Evolutionary conservation across 2,888 invertebrate species (phyloP).

Genomic region (Calliphora vomitoria): DNA sequence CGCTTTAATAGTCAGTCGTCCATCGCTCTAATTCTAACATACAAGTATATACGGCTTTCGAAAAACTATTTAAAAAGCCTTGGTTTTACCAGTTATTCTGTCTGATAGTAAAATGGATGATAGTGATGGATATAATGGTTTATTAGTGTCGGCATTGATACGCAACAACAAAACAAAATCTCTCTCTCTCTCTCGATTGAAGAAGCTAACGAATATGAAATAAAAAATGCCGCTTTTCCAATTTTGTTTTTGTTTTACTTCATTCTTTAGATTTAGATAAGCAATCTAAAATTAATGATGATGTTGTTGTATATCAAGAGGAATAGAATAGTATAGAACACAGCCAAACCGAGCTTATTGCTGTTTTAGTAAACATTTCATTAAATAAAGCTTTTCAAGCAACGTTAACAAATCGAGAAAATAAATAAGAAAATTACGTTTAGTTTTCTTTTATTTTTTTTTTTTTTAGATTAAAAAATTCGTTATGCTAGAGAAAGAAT

Average conservation of each 20-base stretch:
- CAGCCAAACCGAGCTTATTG: conserved; percentile 33
- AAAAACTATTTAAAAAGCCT: neutral
- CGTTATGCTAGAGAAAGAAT: conserved; percentile 65
- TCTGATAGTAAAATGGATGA: conserved; percentile 46
- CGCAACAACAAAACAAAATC: conserved; percentile 64
- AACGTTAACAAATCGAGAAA: neutral
- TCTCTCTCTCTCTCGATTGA: neutral
- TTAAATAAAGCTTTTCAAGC: conserved; percentile 50
- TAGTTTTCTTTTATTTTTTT: conserved; percentile 12
- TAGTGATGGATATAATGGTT: conserved; percentile 74
- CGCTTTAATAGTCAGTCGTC: neutral
- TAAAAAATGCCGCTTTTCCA: conserved; percentile 62
- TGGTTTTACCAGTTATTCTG: neutral
- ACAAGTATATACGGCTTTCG: neutral
- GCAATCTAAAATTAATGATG: conserved; percentile 77
- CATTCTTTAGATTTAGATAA: conserved; percentile 73
- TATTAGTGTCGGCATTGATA: conserved; percentile 75
- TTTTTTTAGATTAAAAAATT: conserved; percentile 65
- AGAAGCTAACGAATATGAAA: conserved; percentile 44
- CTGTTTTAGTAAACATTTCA: conserved; percentile 64
- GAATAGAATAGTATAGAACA: neutral
- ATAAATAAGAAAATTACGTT: conserved; percentile 55
- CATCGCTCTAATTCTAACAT: conserved; percentile 18
- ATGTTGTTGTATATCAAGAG: conserved; percentile 70
- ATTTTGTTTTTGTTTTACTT: conserved; percentile 53